These are phyloP conservation scores for Halictus ligatus DNA, from an alignment of 2,888 invertebrate species.

Conservation along the genomic window DNA sequence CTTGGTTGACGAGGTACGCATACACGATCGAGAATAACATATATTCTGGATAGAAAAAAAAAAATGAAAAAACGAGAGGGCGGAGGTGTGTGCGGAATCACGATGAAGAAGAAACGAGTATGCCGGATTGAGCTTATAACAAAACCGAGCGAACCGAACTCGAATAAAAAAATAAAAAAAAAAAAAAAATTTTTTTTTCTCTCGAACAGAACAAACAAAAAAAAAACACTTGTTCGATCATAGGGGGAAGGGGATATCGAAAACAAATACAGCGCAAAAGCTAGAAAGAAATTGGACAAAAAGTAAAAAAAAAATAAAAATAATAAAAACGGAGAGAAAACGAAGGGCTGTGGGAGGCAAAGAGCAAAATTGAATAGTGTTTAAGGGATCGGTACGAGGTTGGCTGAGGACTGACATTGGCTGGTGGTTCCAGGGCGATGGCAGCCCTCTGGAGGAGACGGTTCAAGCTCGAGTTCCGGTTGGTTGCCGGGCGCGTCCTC, in stretches of 20 bases:
- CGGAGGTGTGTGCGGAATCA: slow-evolving; percentile 43
- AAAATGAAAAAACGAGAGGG: slow-evolving; percentile 24
- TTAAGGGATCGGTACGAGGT: slow-evolving; percentile 83
- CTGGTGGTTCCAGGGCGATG: slow-evolving; percentile 85
- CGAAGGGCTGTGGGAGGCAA: slow-evolving; percentile 64
- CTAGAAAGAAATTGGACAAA: not conserved
- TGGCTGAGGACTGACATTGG: slow-evolving; percentile 84
- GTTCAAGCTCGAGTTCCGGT: slow-evolving; percentile 83
- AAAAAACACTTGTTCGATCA: not conserved
- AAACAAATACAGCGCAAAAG: not conserved
- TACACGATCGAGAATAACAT: slow-evolving; percentile 37
- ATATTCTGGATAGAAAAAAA: slow-evolving; percentile 3
- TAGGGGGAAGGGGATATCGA: slow-evolving; percentile 8
- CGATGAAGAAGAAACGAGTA: slow-evolving; percentile 41
- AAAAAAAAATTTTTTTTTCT: slow-evolving; percentile 5
- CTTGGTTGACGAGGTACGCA: slow-evolving; percentile 36
- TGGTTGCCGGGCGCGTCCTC: slow-evolving; percentile 79
- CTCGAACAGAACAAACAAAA: not conserved
- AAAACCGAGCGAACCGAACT: slow-evolving; percentile 1
- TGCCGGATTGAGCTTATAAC: not conserved
- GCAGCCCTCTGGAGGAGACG: slow-evolving; percentile 84
- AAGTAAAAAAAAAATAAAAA: not conserved
- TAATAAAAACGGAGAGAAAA: slow-evolving; percentile 17
- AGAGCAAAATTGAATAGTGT: slow-evolving; percentile 78
- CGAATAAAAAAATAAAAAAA: slow-evolving; percentile 23